Evolutionary conservation across 2,888 invertebrate species (phyloP).

Genomic region (Stenodera caucasica): DNA sequence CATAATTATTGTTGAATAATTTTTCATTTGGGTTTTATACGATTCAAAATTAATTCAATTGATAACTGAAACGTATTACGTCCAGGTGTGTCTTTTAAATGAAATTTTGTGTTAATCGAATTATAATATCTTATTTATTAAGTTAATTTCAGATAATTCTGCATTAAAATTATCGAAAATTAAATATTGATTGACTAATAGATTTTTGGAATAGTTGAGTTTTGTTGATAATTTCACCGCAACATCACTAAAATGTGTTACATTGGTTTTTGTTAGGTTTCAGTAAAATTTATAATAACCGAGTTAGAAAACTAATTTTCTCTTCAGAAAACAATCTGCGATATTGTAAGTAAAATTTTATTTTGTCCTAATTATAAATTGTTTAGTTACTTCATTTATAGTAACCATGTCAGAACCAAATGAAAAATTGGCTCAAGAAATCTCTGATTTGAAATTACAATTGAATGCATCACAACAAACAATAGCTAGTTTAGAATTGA

Average conservation of each 20-base stretch:
- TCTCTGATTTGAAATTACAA: constrained; percentile 45
- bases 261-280: not conserved
- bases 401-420: constrained; percentile 42
- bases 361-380: not conserved
- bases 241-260: not conserved
- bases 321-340: not conserved
- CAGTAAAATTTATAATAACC: not conserved
- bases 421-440: constrained; percentile 42
- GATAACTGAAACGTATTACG: not conserved
- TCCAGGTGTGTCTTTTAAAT: constrained; percentile 3
- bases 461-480: constrained; percentile 49
- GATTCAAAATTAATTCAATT: no score
- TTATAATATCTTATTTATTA: not conserved
- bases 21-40: no score
- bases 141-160: not conserved
- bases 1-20: no score
- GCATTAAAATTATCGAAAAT: not conserved
- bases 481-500: constrained; percentile 46
- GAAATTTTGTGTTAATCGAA: not conserved
- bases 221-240: not conserved
- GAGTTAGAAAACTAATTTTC: not conserved
- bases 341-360: not conserved
- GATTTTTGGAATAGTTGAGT: not conserved
- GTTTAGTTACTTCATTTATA: no score
- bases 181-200: not conserved